Percentiles rank a stretch among this genome's conserved stretches.
Evolutionary conservation across 2,888 invertebrate species (phyloP).

Genomic region (Chorisops tibialis): DNA sequence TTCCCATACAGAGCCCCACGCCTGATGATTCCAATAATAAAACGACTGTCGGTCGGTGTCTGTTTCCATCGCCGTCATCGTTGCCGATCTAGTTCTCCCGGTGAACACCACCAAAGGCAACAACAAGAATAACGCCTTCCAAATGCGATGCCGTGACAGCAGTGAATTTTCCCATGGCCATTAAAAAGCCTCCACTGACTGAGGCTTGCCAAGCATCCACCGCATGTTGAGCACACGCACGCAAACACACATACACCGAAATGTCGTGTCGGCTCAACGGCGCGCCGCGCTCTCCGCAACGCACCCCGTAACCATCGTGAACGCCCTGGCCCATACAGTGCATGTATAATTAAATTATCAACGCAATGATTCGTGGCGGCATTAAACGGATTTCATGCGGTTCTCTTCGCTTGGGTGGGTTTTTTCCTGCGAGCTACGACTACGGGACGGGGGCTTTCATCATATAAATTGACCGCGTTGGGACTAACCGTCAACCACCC

Average conservation of each 20-base stretch:
- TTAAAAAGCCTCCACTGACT: neutral
- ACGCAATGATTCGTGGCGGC: constrained; percentile 30
- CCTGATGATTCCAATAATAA: neutral
- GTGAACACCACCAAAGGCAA: neutral
- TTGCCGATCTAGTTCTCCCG: neutral
- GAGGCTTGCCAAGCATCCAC: neutral
- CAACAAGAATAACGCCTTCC: constrained; percentile 1
- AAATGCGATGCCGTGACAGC: neutral
- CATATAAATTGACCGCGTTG: neutral
- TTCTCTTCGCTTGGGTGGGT: constrained; percentile 9
- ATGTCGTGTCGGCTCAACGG: neutral
- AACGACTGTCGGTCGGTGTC: neutral
- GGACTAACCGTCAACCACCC: too few relatives aligned
- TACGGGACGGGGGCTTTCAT: neutral
- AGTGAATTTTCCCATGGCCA: constrained; percentile 5
- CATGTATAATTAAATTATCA: constrained; percentile 31
- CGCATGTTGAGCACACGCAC: neutral
- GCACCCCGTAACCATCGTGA: neutral
- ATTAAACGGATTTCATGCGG: constrained; percentile 30
- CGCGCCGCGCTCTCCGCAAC: neutral
- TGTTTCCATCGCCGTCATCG: neutral
- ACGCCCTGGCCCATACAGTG: neutral
- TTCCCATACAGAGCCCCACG: neutral
- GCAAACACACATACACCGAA: neutral
- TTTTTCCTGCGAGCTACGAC: neutral